Evolutionary conservation across 2,888 invertebrate genomes (phyloP), one percentile per base, ranked within the genome.

Genomic region (Mamestra brassicae): DNA sequence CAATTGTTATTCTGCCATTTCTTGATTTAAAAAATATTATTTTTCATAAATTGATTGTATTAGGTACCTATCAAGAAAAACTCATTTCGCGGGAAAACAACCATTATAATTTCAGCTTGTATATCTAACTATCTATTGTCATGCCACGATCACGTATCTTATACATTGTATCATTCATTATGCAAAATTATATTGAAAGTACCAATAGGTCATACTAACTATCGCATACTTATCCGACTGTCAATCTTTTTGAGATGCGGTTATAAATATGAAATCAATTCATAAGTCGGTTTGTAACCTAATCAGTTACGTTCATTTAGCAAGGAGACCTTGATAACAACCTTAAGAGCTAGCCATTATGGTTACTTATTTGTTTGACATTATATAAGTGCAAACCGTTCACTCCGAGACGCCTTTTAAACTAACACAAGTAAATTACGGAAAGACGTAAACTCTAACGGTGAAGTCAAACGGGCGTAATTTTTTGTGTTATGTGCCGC

Each of bases 321-420:
- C 42, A 34, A 13, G 57, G 58, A 13, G 55, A 62, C 83, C 83
- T 83, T 83, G 83, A 57, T 26, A 58, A 34, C 26, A 50, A 74
- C 81, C 81, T 74, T 74, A 64, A 64, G 50, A 65, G n/a, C 58
- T 58, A 71, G 36, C 45, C 42, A 74, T 52, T 65, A 52, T 10
- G 26, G 36, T 55, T 55, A 55, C 26, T 68, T 55, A 58, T 68
- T 69, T 66, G 36, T 71, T 70, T 78, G 15, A 62, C 45, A 60
- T 60, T 69, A 69, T 17, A 34, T 60, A 55, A 57, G 65, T 71
- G 55, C 38, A 62, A 62, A 50, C 47, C 62, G 58, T 58, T 72
- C 62, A 78, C 71, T 61, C 38, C 7, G 36, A 63, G 65, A 26
- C 58, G 62, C 65, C 47, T 64, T 61, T 34, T 34, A 52, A 63